phyloP scores from a whole-genome alignment of 2,113 vertebrate species.

The Serinus canaria region DNA sequence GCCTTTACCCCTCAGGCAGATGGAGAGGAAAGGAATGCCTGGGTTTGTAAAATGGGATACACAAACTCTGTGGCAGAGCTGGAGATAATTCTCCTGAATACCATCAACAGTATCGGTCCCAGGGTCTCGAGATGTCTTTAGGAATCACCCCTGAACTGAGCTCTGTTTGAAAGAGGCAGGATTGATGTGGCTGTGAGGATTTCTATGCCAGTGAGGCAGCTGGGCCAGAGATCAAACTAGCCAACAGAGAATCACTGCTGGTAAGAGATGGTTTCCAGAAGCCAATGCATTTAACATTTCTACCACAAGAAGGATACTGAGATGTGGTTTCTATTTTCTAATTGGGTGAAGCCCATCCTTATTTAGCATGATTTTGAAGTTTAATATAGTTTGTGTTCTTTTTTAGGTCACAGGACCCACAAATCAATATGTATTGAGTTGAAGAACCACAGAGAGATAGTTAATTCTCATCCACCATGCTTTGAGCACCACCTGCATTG shows the following conservation, averaged over 20 bases:
- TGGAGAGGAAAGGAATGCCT: neutral
- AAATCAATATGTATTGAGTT: conserved; percentile 56
- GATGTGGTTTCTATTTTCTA: neutral
- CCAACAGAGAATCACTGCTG: neutral
- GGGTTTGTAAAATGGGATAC: neutral
- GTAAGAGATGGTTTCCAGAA: neutral
- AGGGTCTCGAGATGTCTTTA: neutral
- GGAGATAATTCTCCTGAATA: neutral
- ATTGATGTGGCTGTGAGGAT: neutral
- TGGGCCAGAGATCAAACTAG: neutral
- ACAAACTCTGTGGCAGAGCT: neutral
- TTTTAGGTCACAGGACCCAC: neutral
- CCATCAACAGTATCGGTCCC: neutral
- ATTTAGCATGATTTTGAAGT: neutral
- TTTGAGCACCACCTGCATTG: neutral
- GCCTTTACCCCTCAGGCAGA: neutral
- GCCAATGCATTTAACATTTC: neutral
- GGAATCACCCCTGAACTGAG: neutral
- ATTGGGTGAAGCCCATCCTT: neutral
- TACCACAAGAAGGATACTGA: neutral
- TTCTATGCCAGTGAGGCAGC: neutral
- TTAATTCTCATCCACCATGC: neutral
- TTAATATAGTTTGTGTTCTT: conserved; percentile 10
- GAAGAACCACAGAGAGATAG: neutral
- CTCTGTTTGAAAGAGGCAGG: neutral